Percentiles rank a stretch among this genome's conserved stretches.
Conservation (phyloP, 1,140 invertebrate species). For the Melipona quadrifasciata region DNA sequence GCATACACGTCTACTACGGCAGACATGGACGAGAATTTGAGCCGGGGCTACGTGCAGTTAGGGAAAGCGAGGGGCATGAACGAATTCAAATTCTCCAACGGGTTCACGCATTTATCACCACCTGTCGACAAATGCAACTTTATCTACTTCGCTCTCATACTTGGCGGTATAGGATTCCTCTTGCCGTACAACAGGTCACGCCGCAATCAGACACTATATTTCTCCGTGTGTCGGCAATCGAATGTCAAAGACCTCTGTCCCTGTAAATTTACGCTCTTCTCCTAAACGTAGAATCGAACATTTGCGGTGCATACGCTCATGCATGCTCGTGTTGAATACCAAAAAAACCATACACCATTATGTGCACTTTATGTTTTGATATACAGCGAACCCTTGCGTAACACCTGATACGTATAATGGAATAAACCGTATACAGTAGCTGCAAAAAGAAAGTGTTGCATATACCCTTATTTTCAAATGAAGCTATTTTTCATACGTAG, state of each 20-base stretch:
- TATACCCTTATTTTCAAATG: too few relatives aligned
- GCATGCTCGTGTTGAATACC: neutral
- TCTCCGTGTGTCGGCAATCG: neutral
- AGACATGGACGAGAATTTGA: constrained; percentile 86
- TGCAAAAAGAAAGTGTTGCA: neutral
- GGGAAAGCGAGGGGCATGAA: constrained; percentile 82
- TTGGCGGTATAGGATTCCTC: constrained; percentile 94
- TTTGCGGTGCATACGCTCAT: neutral
- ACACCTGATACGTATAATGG: neutral
- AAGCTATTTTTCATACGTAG: too few relatives aligned
- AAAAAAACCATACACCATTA: neutral
- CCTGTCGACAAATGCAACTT: constrained; percentile 89
- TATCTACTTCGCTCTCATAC: constrained; percentile 90
- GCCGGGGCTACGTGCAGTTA: constrained; percentile 85
- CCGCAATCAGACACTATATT: constrained; percentile 21
- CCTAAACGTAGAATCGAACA: neutral
- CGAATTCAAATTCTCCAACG: constrained; percentile 82
- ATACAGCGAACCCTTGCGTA: neutral
- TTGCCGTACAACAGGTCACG: constrained; percentile 94
- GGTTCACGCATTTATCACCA: constrained; percentile 84
- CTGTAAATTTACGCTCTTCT: neutral
- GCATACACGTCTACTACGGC: constrained; percentile 20
- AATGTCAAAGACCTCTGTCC: constrained; percentile 11
- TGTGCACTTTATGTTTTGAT: neutral
- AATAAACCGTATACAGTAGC: neutral